phyloP scores from a whole-genome alignment of 2,888 invertebrate species.

The Periphyllus acericola region DNA sequence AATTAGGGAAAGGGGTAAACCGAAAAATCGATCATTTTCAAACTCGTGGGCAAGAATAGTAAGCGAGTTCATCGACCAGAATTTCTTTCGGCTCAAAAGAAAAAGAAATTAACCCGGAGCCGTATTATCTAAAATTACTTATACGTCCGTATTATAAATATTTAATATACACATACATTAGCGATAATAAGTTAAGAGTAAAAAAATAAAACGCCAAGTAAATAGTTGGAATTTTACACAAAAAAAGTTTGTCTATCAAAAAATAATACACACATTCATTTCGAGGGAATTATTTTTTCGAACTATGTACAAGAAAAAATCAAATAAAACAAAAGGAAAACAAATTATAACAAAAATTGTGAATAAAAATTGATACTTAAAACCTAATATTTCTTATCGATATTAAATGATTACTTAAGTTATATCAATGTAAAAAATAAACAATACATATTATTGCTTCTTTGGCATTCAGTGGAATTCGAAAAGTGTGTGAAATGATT shows the following conservation, averaged over 20 bases:
- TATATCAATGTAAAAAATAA: slow-evolving; percentile 9
- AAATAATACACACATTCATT: slow-evolving; percentile 48
- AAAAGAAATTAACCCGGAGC: slow-evolving; percentile 9
- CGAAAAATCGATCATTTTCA: neutral
- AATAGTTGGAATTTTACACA: slow-evolving; percentile 28
- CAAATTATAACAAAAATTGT: slow-evolving; percentile 43
- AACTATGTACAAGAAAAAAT: slow-evolving; percentile 46
- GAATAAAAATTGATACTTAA: slow-evolving; percentile 54
- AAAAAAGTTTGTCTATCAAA: slow-evolving; percentile 44
- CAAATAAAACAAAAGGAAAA: slow-evolving; percentile 33
- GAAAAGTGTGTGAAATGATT: neutral
- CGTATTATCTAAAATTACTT: slow-evolving; percentile 12
- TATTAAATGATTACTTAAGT: slow-evolving; percentile 43
- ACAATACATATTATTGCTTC: slow-evolving; percentile 22
- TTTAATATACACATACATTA: neutral
- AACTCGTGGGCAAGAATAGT: slow-evolving; percentile 49
- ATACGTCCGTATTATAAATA: slow-evolving; percentile 11
- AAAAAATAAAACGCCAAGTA: slow-evolving; percentile 58
- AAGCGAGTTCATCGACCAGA: slow-evolving; percentile 44
- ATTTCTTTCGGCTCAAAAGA: slow-evolving; percentile 20
- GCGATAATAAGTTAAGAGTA: slow-evolving; percentile 45
- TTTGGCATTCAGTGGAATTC: slow-evolving; percentile 44
- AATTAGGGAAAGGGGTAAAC: neutral
- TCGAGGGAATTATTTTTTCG: slow-evolving; percentile 7
- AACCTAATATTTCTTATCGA: slow-evolving; percentile 17